A percentile compares a stretch with the other conserved stretches of the same genome.
Conservation (phyloP, 2,888 invertebrate species). For the Aphidoletes aphidimyza region DNA sequence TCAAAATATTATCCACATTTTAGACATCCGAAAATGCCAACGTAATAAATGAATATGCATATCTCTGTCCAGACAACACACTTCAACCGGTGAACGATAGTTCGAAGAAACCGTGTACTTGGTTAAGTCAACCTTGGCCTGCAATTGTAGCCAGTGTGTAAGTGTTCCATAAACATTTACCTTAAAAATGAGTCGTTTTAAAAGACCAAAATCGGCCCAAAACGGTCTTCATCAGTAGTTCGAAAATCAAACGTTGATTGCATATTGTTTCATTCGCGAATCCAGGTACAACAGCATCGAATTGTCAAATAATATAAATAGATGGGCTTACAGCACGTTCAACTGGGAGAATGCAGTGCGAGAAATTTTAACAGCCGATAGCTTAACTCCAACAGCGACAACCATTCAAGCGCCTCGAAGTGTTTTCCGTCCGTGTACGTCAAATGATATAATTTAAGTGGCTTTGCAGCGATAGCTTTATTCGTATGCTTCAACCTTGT, state of each 20-base stretch:
- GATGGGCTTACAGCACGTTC: no score
- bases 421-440: conserved; percentile 57
- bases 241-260: no score
- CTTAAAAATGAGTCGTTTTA: neutral
- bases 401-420: conserved; percentile 57
- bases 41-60: conserved; percentile 59
- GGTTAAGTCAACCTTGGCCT: conserved; percentile 73
- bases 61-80: conserved; percentile 63
- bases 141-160: conserved; percentile 66
- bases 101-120: conserved; percentile 68
- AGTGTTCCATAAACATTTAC: conserved; percentile 22
- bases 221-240: no score
- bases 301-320: conserved; percentile 56
- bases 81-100: conserved; percentile 58
- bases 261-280: no score
- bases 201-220: no score
- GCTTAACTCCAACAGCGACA: conserved; percentile 51
- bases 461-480: neutral
- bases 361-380: conserved; percentile 59
- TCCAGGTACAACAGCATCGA: no score
- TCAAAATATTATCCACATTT: no score
- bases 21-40: conserved; percentile 55
- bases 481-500: neutral
- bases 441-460: neutral
- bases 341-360: conserved; percentile 58